Evolutionary conservation across 2,113 vertebrate genomes (phyloP).

Genomic region (Aleadryas rufinucha): DNA sequence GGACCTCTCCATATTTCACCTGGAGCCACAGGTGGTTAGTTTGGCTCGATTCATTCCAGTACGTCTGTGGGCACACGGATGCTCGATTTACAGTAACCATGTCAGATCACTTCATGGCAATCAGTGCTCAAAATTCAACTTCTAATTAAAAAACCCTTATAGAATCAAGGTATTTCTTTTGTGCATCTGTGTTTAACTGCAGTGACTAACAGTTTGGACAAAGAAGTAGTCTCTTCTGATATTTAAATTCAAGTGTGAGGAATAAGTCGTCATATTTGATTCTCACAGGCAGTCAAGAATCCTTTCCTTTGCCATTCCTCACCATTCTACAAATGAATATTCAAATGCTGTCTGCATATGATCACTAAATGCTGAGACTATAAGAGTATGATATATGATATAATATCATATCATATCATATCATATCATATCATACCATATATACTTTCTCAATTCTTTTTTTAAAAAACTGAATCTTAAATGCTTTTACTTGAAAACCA

Average conservation of each 20-base stretch:
- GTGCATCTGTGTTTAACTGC: not conserved
- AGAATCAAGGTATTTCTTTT: not conserved
- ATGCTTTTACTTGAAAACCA: not conserved
- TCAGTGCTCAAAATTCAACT: not conserved
- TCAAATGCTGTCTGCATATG: not conserved
- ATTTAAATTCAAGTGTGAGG: not conserved
- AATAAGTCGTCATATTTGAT: not conserved
- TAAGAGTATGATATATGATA: not conserved
- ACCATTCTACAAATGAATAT: not conserved
- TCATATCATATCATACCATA: not conserved
- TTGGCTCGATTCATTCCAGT: not conserved
- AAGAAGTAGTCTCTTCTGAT: not conserved
- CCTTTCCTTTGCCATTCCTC: not conserved
- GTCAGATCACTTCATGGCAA: not conserved
- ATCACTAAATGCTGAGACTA: not conserved
- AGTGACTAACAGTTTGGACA: not conserved
- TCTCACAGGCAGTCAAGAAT: not conserved
- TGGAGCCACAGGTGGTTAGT: not conserved
- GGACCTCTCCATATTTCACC: not conserved
- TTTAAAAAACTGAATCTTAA: not conserved
- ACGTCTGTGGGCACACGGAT: not conserved
- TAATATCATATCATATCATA: not conserved
- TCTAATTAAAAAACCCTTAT: not conserved
- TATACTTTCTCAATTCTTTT: not conserved
- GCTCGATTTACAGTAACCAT: not conserved